Base-by-base conservation (phyloP, 2,888 invertebrate species). In the Limnephilus lunatus region DNA sequence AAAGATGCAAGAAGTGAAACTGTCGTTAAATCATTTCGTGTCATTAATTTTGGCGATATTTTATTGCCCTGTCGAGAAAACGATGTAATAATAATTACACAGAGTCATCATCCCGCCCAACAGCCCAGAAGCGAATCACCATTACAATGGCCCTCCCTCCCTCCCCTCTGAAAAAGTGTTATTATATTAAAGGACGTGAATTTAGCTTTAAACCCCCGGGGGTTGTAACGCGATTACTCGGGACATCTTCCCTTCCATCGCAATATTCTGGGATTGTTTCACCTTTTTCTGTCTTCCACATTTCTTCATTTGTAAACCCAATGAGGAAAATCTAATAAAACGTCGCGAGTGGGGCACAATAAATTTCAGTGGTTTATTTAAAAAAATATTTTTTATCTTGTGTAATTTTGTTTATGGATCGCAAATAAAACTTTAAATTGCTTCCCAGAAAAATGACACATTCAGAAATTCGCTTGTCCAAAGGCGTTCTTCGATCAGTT, bases 121-220 rank as follows among this genome's bases (percentile, higher is more conserved):
- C 88, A 89, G 88, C 68, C 80, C 68, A 88, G 68, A 53, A 88
- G 88, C 53, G 53, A 88, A 44, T 86, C 44, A 30, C 86, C 86
- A 86, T 86, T 86, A 44, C 44, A 48, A 86, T 25, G 30, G 25
- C 48, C 86, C 48, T n/a, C 88, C 81, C 48, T n/a, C 88, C 81
- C 32, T 80, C 11, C 32, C 31, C 81, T 39, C 81, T 81, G 35
- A 25, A 32, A 88, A 80, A 80, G 88, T 89, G 88, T 80, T 87
- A 87, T 91, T 91, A 91, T 87, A 92, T 90, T 89, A 86, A 68
- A 90, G 88, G 88, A 81, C 86, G 87, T 68, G 82, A 93, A 92
- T 93, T 92, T 90, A 89, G 90, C 90, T 85, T 92, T 92, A 89
- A 92, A 83, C 92, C 91, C 92, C n/a, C 39, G 90, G 87, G 92